phyloP scores from a whole-genome alignment of 1,140 invertebrate species.

The Caerostris extrusa region DNA sequence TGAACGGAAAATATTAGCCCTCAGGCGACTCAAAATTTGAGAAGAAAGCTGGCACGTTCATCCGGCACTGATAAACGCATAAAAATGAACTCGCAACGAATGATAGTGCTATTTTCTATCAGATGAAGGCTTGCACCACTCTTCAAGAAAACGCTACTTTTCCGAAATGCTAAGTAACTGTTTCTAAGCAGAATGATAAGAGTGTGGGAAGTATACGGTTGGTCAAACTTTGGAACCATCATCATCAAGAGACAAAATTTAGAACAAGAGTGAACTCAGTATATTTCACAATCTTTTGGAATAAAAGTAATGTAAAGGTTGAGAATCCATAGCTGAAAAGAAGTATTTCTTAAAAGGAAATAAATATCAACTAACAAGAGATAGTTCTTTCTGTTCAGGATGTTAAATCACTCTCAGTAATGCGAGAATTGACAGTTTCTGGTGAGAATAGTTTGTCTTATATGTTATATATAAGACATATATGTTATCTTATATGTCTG shows the following conservation, averaged over 20 bases:
- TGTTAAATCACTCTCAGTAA: too few relatives aligned
- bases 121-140: background rate
- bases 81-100: background rate
- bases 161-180: background rate
- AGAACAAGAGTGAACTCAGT: too few relatives aligned
- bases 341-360: too few relatives aligned
- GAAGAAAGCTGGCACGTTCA: background rate
- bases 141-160: background rate
- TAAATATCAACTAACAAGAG: too few relatives aligned
- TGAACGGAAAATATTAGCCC: background rate
- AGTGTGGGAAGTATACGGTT: slow-evolving; percentile 8
- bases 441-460: too few relatives aligned
- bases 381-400: too few relatives aligned
- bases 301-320: too few relatives aligned
- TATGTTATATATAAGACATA: too few relatives aligned
- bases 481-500: too few relatives aligned
- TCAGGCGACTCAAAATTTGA: background rate
- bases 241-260: background rate
- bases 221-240: slow-evolving; percentile 15
- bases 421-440: too few relatives aligned
- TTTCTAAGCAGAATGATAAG: background rate
- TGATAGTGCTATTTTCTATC: background rate
- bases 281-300: too few relatives aligned
- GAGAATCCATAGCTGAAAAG: too few relatives aligned
- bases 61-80: background rate